A percentile compares a stretch with the other conserved stretches of the same genome.
These are phyloP conservation scores for Chitala chitala DNA, from an alignment of 2,113 vertebrate species.

Conservation along the genomic window DNA sequence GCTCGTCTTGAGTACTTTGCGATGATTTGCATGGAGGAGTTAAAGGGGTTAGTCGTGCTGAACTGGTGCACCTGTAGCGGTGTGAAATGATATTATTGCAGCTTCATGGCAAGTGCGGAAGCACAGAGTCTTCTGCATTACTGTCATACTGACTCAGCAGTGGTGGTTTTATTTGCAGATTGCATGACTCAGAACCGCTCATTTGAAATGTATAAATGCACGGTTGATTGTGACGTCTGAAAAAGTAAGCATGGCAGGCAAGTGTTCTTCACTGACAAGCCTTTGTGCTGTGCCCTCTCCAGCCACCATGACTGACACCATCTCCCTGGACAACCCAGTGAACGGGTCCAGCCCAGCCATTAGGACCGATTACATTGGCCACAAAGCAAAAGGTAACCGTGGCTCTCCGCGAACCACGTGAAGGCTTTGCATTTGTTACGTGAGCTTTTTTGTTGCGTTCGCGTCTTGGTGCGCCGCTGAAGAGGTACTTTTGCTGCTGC, in stretches of 20 bases:
- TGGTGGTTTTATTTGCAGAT: too few relatives aligned
- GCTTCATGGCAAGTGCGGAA: too few relatives aligned
- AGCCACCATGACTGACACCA: constrained; percentile 66
- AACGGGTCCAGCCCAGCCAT: constrained; percentile 91
- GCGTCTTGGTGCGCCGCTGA: background rate
- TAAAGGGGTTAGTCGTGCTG: background rate
- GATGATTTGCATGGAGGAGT: background rate
- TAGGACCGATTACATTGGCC: constrained; percentile 84
- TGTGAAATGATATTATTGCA: too few relatives aligned
- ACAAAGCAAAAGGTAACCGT: constrained; percentile 79
- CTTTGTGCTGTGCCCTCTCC: constrained; percentile 21
- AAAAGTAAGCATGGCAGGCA: background rate
- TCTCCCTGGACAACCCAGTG: constrained; percentile 82
- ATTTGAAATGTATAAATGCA: too few relatives aligned
- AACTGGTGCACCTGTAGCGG: too few relatives aligned
- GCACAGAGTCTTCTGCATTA: too few relatives aligned
- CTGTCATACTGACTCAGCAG: too few relatives aligned
- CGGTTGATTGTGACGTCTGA: background rate
- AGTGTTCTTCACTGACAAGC: constrained; percentile 10
- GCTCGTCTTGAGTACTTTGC: background rate
- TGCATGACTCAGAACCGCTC: too few relatives aligned
- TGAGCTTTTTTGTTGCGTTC: background rate
- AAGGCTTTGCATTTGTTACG: background rate
- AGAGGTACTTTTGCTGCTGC: constrained; percentile 18
- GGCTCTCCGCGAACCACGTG: background rate